phyloP scores from a whole-genome alignment of 2,113 vertebrate species.

The Microtus montanus region DNA sequence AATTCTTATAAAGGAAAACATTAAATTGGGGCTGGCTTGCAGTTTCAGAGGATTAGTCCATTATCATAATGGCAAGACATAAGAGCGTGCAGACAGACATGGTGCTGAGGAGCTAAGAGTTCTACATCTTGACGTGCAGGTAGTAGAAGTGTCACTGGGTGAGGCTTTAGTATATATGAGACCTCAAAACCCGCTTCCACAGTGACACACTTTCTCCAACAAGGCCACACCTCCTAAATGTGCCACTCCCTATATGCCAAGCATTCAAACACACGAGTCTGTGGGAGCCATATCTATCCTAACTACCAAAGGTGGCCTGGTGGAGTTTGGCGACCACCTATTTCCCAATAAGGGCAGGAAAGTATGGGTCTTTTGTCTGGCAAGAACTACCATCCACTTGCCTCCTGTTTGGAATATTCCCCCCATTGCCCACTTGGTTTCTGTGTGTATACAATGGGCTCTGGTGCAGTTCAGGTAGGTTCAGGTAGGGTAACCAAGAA shows the following conservation, averaged over 20 bases:
- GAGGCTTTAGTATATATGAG: background rate
- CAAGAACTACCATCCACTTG: background rate
- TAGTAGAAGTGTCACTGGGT: background rate
- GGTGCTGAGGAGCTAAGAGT: background rate
- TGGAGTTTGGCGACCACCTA: background rate
- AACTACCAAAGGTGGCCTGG: background rate
- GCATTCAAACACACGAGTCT: background rate
- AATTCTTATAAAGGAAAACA: background rate
- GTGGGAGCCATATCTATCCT: background rate
- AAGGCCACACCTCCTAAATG: background rate
- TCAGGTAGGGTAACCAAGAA: background rate
- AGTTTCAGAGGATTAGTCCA: background rate
- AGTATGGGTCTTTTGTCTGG: background rate
- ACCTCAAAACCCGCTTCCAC: background rate
- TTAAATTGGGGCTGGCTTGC: background rate
- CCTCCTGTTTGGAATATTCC: background rate
- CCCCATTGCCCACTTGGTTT: background rate
- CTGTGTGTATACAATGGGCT: background rate
- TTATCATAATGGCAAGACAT: background rate
- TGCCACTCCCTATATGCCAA: background rate
- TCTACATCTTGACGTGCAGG: background rate
- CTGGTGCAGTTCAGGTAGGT: background rate
- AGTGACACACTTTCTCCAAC: background rate
- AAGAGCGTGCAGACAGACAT: background rate
- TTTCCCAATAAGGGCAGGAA: background rate